Base-by-base conservation (phyloP, 2,888 invertebrate genomes). In the Pollenia labialis region DNA sequence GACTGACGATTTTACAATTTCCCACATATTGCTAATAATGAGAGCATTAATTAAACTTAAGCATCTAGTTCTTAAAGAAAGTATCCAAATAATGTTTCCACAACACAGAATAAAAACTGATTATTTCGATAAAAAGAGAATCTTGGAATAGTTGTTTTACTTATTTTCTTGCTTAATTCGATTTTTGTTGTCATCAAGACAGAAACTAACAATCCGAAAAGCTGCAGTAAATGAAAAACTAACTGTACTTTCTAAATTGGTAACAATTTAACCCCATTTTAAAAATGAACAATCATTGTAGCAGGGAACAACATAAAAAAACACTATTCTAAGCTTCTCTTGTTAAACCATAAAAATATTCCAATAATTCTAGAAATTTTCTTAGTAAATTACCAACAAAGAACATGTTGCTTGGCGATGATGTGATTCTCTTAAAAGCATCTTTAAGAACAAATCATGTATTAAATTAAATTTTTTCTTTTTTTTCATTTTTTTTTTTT, bases 301-400 rank as follows among this genome's bases (percentile, higher is more conserved):
- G 23, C 23, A 23, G 2, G 1, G 23, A 1, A 23, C 23, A 23
- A 23, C 23, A 23, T 2, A 23, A 23, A 23, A 23, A 42, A n/a
- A 50, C n/a, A 58, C 48, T 46, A 72, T 23, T 66, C 77, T 48
- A 72, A 74, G 74, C 58, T 74, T 85, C 60, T 80, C 62, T 62
- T 80, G 56, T 62, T 62, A 68, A 56, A 68, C 16, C 4, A 23
- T 60, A 62, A 77, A 87, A 87, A 77, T 81, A 87, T 87, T 68
- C 81, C 87, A 84, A 87, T 77, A 87, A 87, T 87, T 77, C 77
- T n/a, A 84, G 79, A 68, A 84, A 87, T 87, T 62, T 75, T 44
- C 16, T 68, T 32, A 52, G 16, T 50, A 82, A 86, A 82, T 86
- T 82, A 82, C 10, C 74, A 52, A 56, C 64, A 32, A 32, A 32